Base-by-base conservation (phyloP, 2,113 vertebrate genomes). In the Merops nubicus region DNA sequence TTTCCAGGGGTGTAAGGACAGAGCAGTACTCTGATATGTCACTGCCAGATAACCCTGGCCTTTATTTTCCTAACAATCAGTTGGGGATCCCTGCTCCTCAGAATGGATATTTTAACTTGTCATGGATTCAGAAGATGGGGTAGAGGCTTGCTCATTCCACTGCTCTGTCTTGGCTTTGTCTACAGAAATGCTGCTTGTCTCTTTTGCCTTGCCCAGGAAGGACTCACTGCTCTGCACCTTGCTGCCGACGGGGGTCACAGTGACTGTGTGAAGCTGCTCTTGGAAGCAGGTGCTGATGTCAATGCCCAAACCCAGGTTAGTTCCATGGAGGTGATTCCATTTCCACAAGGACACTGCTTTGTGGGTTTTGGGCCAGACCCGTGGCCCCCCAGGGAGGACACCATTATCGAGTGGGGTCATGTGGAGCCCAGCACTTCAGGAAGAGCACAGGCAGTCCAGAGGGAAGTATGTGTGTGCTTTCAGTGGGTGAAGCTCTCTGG, bases 231-330 rank as follows among this genome's bases (percentile, higher is more conserved):
- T 11, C 78, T 99, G 95, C 99, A 99, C 67, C 29, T 98, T 17
- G 98, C 99, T 34, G 97, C 98, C 13, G 98, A 98, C 62, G 98
- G 98, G 31, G 97, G 96, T 48, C 98, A 99, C 87, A 92, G 81
- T 0, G 60, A 96, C 40, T 98, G 98, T 25, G 93, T 99, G 67
- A 97, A 72, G 85, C 93, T 98, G 53, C 98, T 99, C 16, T 84
- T 99, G 92, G 91, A 98, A 69, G 98, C 97, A 1, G 97, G 98
- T 88, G 98, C 98, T 20, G 83, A 98, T 9, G 93, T 98, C 56
- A 98, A 98, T 11, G 96, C 97, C 45, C 98, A 98, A 77, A 99
- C 98, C 19, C 98, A 99, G 94, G 99, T 99, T 95, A 93, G 93
- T 56, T 59, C 47, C 10, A 1, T 25, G 86, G 80, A 69, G 23